A percentile compares a stretch with the other conserved stretches of the same genome.
Conservation (phyloP, 2,113 vertebrate genomes). For the Camarhynchus parvulus region DNA sequence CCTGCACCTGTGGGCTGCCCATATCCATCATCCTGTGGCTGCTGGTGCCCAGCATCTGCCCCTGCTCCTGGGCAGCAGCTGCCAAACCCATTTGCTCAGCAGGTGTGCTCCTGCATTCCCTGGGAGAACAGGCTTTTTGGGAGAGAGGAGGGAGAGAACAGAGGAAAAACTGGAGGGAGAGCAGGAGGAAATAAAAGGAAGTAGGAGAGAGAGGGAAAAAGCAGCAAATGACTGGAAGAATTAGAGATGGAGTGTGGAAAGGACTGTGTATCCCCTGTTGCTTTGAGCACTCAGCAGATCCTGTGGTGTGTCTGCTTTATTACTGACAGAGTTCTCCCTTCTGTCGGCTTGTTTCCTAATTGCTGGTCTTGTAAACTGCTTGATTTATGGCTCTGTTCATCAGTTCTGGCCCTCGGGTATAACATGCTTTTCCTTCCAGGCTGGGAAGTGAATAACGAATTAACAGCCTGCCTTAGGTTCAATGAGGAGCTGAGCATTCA, state of each 20-base stretch:
- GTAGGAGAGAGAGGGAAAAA: neutral
- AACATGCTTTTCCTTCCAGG: conserved; percentile 73
- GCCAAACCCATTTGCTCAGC: conserved; percentile 4
- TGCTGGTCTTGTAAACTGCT: conserved; percentile 71
- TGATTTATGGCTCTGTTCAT: conserved; percentile 78
- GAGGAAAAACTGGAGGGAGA: neutral
- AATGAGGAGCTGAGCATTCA: conserved; percentile 58
- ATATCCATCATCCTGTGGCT: fast-evolving
- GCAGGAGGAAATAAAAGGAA: neutral
- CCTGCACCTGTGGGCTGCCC: fast-evolving
- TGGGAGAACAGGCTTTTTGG: neutral
- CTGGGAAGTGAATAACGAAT: conserved; percentile 74
- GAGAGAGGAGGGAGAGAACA: neutral
- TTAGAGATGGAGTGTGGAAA: neutral
- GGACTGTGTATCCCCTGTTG: neutral
- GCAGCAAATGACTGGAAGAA: neutral
- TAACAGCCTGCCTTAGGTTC: conserved; percentile 74
- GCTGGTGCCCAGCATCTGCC: neutral
- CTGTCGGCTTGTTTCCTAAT: conserved; percentile 74
- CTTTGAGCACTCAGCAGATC: conserved; percentile 41
- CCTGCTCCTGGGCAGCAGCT: neutral
- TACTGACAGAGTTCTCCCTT: conserved; percentile 57
- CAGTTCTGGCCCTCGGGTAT: conserved; percentile 64
- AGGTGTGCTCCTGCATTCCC: neutral
- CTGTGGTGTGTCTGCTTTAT: conserved; percentile 59